A percentile compares a stretch with the other conserved stretches of the same genome.
Conservation (phyloP, 2,113 vertebrate species). For the Larimichthys polyactis region DNA sequence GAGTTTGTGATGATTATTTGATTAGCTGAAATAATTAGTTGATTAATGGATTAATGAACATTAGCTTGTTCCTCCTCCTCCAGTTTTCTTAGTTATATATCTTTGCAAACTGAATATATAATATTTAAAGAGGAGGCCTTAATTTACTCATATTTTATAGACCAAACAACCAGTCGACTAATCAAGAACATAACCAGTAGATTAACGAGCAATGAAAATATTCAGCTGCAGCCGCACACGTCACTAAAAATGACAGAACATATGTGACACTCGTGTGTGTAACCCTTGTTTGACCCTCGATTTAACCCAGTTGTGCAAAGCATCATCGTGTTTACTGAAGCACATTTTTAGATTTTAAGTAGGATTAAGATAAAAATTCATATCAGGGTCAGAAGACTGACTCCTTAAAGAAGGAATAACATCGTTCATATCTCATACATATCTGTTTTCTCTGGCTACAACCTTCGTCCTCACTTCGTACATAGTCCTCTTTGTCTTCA, state of each 20-base stretch:
- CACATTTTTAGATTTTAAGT: neutral
- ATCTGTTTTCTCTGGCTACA: too few relatives aligned
- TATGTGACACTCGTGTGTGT: too few relatives aligned
- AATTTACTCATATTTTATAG: neutral
- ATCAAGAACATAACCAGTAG: neutral
- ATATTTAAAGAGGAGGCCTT: too few relatives aligned
- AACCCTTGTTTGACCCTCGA: neutral
- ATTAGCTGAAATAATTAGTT: neutral
- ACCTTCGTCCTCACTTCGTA: too few relatives aligned
- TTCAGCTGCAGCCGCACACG: neutral
- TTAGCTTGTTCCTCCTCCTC: neutral
- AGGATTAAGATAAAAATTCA: too few relatives aligned
- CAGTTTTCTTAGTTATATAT: neutral
- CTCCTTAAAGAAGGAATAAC: too few relatives aligned
- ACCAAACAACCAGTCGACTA: neutral
- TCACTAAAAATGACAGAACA: neutral
- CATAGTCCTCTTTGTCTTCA: too few relatives aligned
- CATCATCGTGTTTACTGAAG: neutral
- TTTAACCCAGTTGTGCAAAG: neutral
- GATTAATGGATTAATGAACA: too few relatives aligned
- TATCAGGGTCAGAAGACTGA: too few relatives aligned
- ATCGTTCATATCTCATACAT: neutral
- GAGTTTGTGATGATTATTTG: neutral
- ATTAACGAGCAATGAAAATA: neutral
- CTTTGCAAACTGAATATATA: neutral